Conservation (phyloP, 2,113 vertebrate genomes). For the Diadophis punctatus region DNA sequence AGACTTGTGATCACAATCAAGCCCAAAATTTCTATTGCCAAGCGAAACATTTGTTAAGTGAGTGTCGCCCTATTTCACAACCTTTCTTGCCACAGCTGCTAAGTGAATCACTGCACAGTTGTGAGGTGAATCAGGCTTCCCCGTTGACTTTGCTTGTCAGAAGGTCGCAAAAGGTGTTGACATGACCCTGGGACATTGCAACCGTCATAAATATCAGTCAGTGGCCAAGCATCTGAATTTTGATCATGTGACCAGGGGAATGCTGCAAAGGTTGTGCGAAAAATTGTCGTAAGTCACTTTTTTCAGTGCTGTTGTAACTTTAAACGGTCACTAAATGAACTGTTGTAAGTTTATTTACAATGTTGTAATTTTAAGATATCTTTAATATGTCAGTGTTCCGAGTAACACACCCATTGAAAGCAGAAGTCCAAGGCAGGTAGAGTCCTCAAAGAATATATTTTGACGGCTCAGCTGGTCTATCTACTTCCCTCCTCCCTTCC, state of each 20-base stretch:
- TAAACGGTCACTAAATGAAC: neutral
- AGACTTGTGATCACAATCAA: neutral
- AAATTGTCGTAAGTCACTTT: neutral
- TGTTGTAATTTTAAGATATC: neutral
- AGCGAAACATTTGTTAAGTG: neutral
- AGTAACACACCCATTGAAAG: no score
- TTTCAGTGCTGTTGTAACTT: neutral
- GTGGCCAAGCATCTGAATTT: neutral
- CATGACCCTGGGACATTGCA: neutral
- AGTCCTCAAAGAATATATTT: no score
- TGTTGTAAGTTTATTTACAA: neutral
- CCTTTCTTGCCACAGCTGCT: neutral
- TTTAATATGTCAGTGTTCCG: neutral
- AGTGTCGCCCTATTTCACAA: neutral
- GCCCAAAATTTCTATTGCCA: neutral
- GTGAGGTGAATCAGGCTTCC: neutral
- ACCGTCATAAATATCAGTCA: neutral
- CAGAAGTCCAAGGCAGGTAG: no score
- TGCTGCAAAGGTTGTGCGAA: neutral
- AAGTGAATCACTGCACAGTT: neutral
- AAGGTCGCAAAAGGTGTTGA: neutral
- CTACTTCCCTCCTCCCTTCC: no score
- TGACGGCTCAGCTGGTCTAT: no score
- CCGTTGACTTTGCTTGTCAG: neutral
- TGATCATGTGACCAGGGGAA: neutral